These are phyloP conservation scores for Caenorhabditis becei DNA, from an alignment of 2,888 invertebrate genomes.

Conservation along the genomic window DNA sequence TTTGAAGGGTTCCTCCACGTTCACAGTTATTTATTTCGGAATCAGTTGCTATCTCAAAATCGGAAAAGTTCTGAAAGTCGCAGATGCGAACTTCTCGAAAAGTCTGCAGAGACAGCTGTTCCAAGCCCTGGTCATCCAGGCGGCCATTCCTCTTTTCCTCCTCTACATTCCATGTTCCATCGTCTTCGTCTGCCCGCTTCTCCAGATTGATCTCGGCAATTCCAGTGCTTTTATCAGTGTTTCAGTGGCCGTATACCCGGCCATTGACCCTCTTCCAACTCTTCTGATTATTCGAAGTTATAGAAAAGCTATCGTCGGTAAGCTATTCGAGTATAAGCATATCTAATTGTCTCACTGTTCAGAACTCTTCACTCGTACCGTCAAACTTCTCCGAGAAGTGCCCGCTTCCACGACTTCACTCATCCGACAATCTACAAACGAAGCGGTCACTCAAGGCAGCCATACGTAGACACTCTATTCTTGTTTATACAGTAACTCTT, in stretches of 20 bases:
- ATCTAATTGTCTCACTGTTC: neutral
- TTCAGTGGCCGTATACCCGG: slow-evolving; percentile 42
- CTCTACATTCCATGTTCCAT: slow-evolving; percentile 51
- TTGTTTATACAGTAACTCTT: no score
- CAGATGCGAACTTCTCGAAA: slow-evolving; percentile 17
- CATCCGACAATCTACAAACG: neutral
- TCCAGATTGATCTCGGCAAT: slow-evolving; percentile 34
- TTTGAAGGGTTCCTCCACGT: slow-evolving; percentile 24
- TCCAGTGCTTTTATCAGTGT: slow-evolving; percentile 46
- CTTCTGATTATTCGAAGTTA: slow-evolving; percentile 26
- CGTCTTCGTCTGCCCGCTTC: slow-evolving; percentile 34
- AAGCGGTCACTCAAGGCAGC: neutral
- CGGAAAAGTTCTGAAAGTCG: neutral
- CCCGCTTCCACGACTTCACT: slow-evolving; percentile 12
- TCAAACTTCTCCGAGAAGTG: slow-evolving; percentile 17
- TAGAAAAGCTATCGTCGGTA: slow-evolving; percentile 29
- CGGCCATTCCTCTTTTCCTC: slow-evolving; percentile 35
- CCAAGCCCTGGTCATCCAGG: slow-evolving; percentile 33
- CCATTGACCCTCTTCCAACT: slow-evolving; percentile 35
- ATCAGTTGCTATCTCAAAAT: slow-evolving; percentile 40
- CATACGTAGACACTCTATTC: neutral
- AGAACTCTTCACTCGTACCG: slow-evolving; percentile 17
- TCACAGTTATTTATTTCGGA: slow-evolving; percentile 37
- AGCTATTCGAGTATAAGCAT: neutral
- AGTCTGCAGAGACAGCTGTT: slow-evolving; percentile 35